Percentiles rank a stretch among this genome's conserved stretches.
These are phyloP conservation scores for Rhorus exstirpatorius DNA, from an alignment of 2,888 invertebrate genomes.

Conservation along the genomic window DNA sequence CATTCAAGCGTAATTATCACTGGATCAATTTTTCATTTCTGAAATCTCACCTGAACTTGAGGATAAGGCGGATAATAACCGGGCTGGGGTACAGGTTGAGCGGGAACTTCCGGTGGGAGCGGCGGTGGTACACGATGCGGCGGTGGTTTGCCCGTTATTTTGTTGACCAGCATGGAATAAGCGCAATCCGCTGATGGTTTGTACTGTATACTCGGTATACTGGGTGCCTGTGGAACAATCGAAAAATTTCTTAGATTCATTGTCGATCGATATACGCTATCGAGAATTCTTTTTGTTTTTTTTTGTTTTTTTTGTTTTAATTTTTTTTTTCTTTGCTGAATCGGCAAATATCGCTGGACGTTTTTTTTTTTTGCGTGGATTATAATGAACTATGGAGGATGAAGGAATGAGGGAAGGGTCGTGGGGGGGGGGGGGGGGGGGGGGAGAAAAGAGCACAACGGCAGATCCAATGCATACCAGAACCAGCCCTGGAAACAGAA, in stretches of 20 bases:
- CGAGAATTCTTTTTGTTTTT: constrained; percentile 46
- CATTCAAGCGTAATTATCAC: too few relatives aligned
- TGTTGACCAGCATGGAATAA: constrained; percentile 95
- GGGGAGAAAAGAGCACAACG: constrained; percentile 70
- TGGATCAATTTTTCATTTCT: constrained; percentile 1
- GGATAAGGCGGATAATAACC: constrained; percentile 80
- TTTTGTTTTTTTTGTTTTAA: constrained; percentile 15
- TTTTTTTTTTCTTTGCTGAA: constrained; percentile 18
- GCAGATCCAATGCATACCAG: constrained; percentile 79
- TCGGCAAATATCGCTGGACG: constrained; percentile 72
- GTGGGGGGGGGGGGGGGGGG: constrained; percentile 9
- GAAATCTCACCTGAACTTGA: constrained; percentile 76
- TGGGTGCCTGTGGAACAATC: constrained; percentile 87
- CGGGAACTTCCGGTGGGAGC: constrained; percentile 72
- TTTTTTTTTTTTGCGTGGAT: constrained; percentile 69
- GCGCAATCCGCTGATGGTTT: constrained; percentile 95
- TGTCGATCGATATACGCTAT: constrained; percentile 60
- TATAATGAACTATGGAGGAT: constrained; percentile 66
- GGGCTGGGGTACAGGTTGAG: constrained; percentile 76
- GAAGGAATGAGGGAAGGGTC: constrained; percentile 19
- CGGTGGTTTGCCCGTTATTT: constrained; percentile 91
- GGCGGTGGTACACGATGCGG: constrained; percentile 77
- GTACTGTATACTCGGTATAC: constrained; percentile 90
- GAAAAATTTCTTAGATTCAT: constrained; percentile 63
- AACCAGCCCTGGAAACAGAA: constrained; percentile 83